These are phyloP conservation scores for Linepithema humile DNA, from an alignment of 1,140 invertebrate species.

Conservation along the genomic window DNA sequence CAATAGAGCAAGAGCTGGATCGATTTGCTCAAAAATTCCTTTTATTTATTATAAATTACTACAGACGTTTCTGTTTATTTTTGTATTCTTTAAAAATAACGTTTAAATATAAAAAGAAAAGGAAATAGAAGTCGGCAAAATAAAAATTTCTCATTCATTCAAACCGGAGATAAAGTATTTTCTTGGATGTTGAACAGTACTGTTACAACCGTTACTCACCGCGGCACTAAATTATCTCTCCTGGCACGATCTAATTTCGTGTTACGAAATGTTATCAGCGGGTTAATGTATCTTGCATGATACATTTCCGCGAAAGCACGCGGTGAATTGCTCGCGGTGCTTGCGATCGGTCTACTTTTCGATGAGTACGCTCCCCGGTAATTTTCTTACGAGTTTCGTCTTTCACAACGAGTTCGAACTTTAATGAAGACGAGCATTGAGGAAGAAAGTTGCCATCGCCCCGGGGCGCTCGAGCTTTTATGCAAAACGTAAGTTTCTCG, in stretches of 20 bases:
- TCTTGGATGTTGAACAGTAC: background rate
- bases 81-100: background rate
- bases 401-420: conserved; percentile 30
- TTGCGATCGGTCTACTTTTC: conserved; percentile 32
- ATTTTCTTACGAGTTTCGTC: conserved; percentile 28
- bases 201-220: background rate
- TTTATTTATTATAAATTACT: too few relatives aligned
- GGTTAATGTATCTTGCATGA: conserved; percentile 17
- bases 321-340: background rate
- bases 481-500: conserved; percentile 28
- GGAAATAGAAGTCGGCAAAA: background rate
- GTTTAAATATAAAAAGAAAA: background rate
- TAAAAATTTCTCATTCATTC: background rate
- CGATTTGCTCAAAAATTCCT: too few relatives aligned
- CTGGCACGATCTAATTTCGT: background rate
- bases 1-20: too few relatives aligned
- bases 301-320: conserved; percentile 8
- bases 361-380: conserved; percentile 6
- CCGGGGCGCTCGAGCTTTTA: conserved; percentile 27
- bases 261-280: conserved; percentile 13
- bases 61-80: too few relatives aligned
- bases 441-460: conserved; percentile 34
- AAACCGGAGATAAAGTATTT: background rate
- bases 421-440: conserved; percentile 51
- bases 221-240: background rate